phyloP scores from a whole-genome alignment of 2,113 vertebrate genomes.

The Forbesichthys agassizii region DNA sequence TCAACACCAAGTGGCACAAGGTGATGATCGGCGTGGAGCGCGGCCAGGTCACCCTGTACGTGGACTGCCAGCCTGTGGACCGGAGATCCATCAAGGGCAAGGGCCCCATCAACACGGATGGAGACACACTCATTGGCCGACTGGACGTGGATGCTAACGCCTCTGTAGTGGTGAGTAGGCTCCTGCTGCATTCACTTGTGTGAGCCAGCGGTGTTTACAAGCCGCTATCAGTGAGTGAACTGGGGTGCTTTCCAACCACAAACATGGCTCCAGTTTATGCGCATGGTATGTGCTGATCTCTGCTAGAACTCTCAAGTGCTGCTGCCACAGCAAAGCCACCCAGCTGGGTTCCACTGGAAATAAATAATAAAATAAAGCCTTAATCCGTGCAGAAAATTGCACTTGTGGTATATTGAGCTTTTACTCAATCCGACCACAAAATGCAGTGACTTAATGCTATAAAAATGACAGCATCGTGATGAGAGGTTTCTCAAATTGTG shows the following conservation, averaged over 20 bases:
- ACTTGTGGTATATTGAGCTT: slow-evolving; percentile 37
- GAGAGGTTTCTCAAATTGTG: slow-evolving; percentile 1
- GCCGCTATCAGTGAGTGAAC: slow-evolving; percentile 26
- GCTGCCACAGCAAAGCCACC: slow-evolving; percentile 55
- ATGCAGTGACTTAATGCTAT: slow-evolving; percentile 9
- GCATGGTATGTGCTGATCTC: slow-evolving; percentile 44
- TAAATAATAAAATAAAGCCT: background rate
- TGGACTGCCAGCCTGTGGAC: slow-evolving; percentile 81
- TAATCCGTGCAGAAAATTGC: slow-evolving; percentile 50
- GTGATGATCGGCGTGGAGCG: slow-evolving; percentile 82
- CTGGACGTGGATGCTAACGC: slow-evolving; percentile 75
- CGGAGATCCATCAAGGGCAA: slow-evolving; percentile 79
- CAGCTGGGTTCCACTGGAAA: slow-evolving; percentile 49
- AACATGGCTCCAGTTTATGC: slow-evolving; percentile 37
- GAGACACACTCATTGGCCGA: slow-evolving; percentile 80
- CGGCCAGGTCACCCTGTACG: slow-evolving; percentile 76
- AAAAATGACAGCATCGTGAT: background rate
- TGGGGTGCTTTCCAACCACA: slow-evolving; percentile 28
- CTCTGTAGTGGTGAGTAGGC: slow-evolving; percentile 78
- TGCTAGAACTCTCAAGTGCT: slow-evolving; percentile 56
- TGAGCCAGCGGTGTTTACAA: background rate
- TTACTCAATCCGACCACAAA: slow-evolving; percentile 14
- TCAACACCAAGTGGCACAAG: slow-evolving; percentile 85
- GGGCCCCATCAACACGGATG: slow-evolving; percentile 78
- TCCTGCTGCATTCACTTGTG: slow-evolving; percentile 30